Base-by-base conservation (phyloP, 2,797 vertebrate species). In the Tenualosa ilisha region DNA sequence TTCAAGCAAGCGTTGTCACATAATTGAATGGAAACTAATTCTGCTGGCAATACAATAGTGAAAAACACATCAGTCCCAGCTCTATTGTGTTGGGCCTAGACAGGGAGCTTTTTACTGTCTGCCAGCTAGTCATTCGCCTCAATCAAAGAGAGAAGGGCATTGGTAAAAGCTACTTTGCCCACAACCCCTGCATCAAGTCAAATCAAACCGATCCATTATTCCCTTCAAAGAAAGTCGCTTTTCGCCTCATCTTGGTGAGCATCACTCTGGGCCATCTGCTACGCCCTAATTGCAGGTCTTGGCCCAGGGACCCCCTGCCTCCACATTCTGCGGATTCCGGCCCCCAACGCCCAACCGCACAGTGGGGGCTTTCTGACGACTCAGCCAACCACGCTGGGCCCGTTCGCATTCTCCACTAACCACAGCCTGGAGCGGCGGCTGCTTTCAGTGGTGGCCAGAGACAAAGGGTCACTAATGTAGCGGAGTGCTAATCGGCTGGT, bases 401-500 rank as follows among this genome's bases (percentile, higher is more conserved):
- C 8, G 9, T 9, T 12, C 31, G 1, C 65, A 72, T 72, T 72
- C 65, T 72, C 2, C 2, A 22, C 65, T 40, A 2, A 17, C 65
- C 65, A 1, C 65, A 37, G 13, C 13, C 65, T 4, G 37, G 26
- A 31, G 65, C 4, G 26, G 65, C 65, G 13, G 31, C 3, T 11
- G 26, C 65, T 72, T 40, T 37, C 12, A 72, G 31, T 17, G 65
- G 26, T 72, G 65, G 65, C 65, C 13, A 5, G 75, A 86, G 79
- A 86, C 81, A 65, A 83, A 84, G 84, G 86, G 86, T 83, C 81
- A 84, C 84, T 89, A 87, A 86, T 82, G 83, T 43, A 86, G 82
- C 79, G 9, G 63, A 79, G 50, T 20, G 54, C 56, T 81, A 84
- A 86, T 46, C 68, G 26, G 37, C 50, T 81, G 72, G 53, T 51